Conservation (phyloP, 2,888 invertebrate genomes). For the Hirtodrosophila cameraria region DNA sequence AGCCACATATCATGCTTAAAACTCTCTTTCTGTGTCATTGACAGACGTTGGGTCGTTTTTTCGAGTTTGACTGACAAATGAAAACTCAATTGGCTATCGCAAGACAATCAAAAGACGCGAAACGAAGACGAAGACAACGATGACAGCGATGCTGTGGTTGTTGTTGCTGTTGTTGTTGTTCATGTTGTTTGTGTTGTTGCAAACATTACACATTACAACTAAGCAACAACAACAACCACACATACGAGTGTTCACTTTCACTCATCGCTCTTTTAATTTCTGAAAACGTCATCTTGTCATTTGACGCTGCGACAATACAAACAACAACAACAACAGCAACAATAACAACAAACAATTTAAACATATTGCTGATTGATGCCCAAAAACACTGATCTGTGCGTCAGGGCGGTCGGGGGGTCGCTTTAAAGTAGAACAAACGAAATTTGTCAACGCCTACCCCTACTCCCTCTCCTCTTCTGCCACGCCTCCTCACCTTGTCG, state of each 20-base stretch:
- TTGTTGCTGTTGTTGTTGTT: conserved; percentile 21
- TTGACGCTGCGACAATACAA: conserved; percentile 36
- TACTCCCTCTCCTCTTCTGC: background rate
- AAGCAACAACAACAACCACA: conserved; percentile 63
- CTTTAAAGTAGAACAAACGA: conserved; percentile 73
- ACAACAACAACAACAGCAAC: conserved; percentile 13
- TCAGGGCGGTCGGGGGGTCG: conserved; percentile 46
- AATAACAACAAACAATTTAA: conserved; percentile 47
- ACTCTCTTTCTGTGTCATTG: conserved; percentile 79
- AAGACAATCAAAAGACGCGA: conserved; percentile 74
- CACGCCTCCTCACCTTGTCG: conserved; percentile 5
- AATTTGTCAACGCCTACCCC: conserved; percentile 59
- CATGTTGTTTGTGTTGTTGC: conserved; percentile 51
- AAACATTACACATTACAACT: conserved; percentile 71
- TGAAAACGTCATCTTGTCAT: conserved; percentile 75
- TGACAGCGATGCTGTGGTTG: conserved; percentile 42
- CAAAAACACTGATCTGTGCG: conserved; percentile 26
- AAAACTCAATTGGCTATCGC: conserved; percentile 79
- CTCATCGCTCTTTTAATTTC: conserved; percentile 73
- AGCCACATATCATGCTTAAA: conserved; percentile 70
- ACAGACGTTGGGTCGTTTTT: conserved; percentile 67
- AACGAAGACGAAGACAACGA: conserved; percentile 45
- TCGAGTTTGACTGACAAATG: conserved; percentile 72
- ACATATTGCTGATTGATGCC: conserved; percentile 70
- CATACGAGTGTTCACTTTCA: conserved; percentile 75